Evolutionary conservation across 1,140 invertebrate species (phyloP), one percentile per base, ranked within the genome.

Genomic region (Neuroterus valhalla): DNA sequence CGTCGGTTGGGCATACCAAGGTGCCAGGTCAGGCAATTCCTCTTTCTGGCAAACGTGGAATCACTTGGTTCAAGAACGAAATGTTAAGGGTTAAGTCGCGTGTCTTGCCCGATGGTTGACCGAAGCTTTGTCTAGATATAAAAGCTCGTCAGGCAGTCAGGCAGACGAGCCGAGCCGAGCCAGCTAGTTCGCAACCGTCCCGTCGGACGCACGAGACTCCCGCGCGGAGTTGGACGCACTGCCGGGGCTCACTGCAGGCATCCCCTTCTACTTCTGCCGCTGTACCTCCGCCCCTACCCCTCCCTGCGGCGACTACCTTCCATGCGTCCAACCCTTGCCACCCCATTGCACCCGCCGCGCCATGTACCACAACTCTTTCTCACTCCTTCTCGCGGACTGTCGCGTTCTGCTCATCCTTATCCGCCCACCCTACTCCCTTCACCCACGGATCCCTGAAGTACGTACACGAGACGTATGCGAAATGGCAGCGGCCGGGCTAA

Each of bases 181-280:
- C 52, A 70, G 72, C 48, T 69, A 74, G 50, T 10, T 15, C 23
- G 67, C 71, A 70, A 74, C 70, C 74, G 71, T 72, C 48, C 66
- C 19, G 73, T 72, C 48, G 66, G 70, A 73, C 70, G 79, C 84
- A 86, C 83, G 86, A 87, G 86, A 87, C 86, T 86, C 85, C 86
- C 86, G 86, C 85, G 86, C 87, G 85, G 86, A 87, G 85, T 83
- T 83, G 84, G 87, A 87, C 85, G 86, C 88, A 85, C 87, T 84
- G 86, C 85, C 86, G 83, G 86, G 86, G 87, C 87, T 88, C 86
- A 88, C 86, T 88, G 87, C 87, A 89, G 86, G 80, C 84, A 85
- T 83, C 85, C 83, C 83, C 80, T 79, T 80, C 66, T 75, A 82
- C 81, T 82, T 85, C 83, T 80, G 76, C 82, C 74, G 82, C 73